Evolutionary conservation across 2,113 vertebrate species (phyloP), one percentile per base, ranked within the genome.

Genomic region (Oryzias curvinotus): DNA sequence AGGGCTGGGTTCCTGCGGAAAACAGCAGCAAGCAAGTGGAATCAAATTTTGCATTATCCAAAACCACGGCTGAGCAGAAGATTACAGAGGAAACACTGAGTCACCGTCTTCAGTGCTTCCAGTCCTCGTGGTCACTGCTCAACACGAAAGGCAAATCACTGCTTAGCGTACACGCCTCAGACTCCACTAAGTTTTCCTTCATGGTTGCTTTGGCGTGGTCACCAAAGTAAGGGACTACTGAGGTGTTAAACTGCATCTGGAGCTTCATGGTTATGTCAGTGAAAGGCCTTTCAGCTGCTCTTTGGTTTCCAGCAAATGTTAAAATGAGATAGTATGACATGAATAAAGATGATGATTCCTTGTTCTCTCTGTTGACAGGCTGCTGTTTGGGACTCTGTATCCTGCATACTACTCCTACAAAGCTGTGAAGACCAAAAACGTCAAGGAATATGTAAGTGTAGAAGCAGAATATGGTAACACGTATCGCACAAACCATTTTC

Each of bases 391-490:
- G 75, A 98, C 94, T 4, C 86, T 98, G 65, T 98, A 98, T 81
- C 97, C 97, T 44, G 97, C 97, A 1, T 98, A 98, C 85, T 96
- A 95, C 80, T 98, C 97, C 42, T 98, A 98, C 89, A 98, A 98
- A 92, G 97, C 97, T 43, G 96, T 98, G 82, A 98, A 98, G 93
- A 98, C 96, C 80, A 98, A 98, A 91, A 98, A 98, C 55, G 96
- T 98, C 65, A 98, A 96, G 89, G 97, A 98, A 94, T 98, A 98
- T 82, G 97, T 98, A 90, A 98, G 97, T 97, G 80, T 3, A 26
- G 10, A 15, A 49, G 7, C 12, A 45, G 18, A 17, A 21, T 17
- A 23, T 23, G 21, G n/a, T 19, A 7, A 47, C 17, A 15, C 28
- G 14, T 44, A 15, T 46, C 44, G 7, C 28, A 8, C 28, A 30